Conservation (phyloP, 2,113 vertebrate species). For the Oenanthe melanoleuca region DNA sequence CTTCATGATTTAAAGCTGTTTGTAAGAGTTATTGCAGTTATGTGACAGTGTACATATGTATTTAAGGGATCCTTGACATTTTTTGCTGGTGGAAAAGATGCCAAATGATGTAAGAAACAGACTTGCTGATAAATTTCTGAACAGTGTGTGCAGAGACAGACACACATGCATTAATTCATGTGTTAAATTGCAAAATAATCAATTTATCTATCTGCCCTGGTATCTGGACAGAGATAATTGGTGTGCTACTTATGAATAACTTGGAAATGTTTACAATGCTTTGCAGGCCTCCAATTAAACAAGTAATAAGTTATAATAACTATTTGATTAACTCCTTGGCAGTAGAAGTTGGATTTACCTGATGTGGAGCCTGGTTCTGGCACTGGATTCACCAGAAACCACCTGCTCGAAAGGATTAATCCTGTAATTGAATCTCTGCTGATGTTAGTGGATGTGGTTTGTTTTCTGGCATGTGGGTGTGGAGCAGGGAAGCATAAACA, state of each 20-base stretch:
- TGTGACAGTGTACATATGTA: background rate
- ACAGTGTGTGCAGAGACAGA: background rate
- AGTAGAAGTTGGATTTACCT: conserved; percentile 48
- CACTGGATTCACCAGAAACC: conserved; percentile 35
- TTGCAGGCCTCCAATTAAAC: conserved; percentile 46
- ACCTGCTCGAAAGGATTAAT: conserved; percentile 55
- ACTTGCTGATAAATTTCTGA: background rate
- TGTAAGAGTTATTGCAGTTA: background rate
- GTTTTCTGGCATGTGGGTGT: conserved; percentile 3
- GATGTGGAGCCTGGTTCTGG: conserved; percentile 36
- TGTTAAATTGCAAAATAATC: conserved; percentile 43
- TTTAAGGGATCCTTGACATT: background rate
- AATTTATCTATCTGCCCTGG: conserved; percentile 9
- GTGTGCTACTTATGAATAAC: conserved; percentile 4
- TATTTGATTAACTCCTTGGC: conserved; percentile 67
- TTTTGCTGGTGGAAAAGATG: background rate
- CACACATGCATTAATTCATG: background rate
- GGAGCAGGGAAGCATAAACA: background rate
- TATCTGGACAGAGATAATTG: conserved; percentile 33
- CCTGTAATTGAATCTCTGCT: conserved; percentile 56
- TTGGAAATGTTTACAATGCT: conserved; percentile 45
- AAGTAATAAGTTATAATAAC: conserved; percentile 63
- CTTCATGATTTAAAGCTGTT: background rate
- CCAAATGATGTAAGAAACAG: background rate
- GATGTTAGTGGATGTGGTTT: conserved; percentile 9